Evolutionary conservation across 1,140 invertebrate species (phyloP).

Genomic region (Drosophila lowei): DNA sequence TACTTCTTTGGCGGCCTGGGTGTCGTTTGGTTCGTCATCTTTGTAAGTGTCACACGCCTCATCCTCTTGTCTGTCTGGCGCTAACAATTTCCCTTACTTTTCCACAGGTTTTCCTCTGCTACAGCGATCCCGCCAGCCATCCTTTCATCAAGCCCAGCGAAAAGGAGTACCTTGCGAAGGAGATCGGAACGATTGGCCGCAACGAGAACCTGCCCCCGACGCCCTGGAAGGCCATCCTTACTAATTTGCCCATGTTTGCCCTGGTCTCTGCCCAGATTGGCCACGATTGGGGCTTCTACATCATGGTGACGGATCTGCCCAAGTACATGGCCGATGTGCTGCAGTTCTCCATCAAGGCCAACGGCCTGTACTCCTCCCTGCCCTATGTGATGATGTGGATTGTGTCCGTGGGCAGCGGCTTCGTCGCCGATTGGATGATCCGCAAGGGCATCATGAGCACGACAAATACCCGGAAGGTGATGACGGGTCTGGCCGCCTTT

Average conservation of each 20-base stretch:
- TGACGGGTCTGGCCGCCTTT: constrained; percentile 88
- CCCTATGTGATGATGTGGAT: constrained; percentile 91
- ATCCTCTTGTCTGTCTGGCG: background rate
- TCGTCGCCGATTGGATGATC: constrained; percentile 88
- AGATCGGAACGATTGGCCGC: constrained; percentile 84
- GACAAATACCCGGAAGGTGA: constrained; percentile 88
- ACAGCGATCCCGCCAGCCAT: constrained; percentile 91
- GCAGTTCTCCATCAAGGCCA: constrained; percentile 90
- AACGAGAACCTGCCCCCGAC: constrained; percentile 85
- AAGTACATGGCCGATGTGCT: constrained; percentile 96
- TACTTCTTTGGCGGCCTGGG: constrained; percentile 92
- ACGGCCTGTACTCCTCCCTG: constrained; percentile 87
- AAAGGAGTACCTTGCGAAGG: constrained; percentile 88
- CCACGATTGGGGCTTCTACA: constrained; percentile 97
- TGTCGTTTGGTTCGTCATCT: constrained; percentile 89
- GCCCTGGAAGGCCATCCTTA: constrained; percentile 90
- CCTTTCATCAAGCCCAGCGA: constrained; percentile 93
- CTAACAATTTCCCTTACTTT: background rate
- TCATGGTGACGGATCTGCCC: constrained; percentile 95
- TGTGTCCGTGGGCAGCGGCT: constrained; percentile 87
- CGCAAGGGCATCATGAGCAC: constrained; percentile 85
- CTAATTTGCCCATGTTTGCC: constrained; percentile 90
- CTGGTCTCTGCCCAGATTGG: constrained; percentile 89
- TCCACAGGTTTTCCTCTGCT: constrained; percentile 86
- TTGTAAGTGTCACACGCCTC: constrained; percentile 84